A percentile compares a stretch with the other conserved stretches of the same genome.
phyloP scores from a whole-genome alignment of 2,113 vertebrate species.

The Panthera leo region DNA sequence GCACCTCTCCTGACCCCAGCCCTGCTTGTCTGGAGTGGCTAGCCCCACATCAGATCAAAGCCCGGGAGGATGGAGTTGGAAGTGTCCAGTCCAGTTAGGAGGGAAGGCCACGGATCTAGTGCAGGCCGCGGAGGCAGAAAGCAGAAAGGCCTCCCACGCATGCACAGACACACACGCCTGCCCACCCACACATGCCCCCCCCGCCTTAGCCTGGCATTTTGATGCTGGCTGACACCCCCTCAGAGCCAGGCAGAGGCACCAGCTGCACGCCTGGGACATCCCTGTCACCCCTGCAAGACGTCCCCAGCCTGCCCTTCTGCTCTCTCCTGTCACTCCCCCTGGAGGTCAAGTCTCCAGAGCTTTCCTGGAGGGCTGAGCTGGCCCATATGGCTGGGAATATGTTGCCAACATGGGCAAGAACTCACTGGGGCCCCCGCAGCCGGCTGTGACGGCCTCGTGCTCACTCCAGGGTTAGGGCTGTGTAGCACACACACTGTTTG shows the following conservation, averaged over 20 bases:
- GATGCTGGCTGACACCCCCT: background rate
- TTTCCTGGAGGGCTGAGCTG: conserved; percentile 84
- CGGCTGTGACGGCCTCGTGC: conserved; percentile 81
- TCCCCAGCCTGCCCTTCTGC: conserved; percentile 82
- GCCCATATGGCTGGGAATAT: conserved; percentile 86
- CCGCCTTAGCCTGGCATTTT: background rate
- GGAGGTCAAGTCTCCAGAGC: conserved; percentile 85
- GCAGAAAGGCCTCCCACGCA: conserved; percentile 65
- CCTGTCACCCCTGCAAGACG: conserved; percentile 63
- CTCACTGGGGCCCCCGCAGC: conserved; percentile 83
- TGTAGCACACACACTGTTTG: background rate
- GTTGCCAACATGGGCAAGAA: conserved; percentile 82
- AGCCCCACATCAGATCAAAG: conserved; percentile 84
- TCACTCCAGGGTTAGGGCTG: conserved; percentile 74
- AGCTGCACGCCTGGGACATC: conserved; percentile 79
- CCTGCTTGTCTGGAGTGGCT: conserved; percentile 53
- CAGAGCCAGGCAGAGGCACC: conserved; percentile 65
- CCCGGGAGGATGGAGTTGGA: conserved; percentile 84
- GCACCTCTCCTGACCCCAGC: conserved; percentile 10
- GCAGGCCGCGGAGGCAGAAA: conserved; percentile 80
- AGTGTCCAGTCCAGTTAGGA: conserved; percentile 88
- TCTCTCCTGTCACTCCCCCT: conserved; percentile 77
- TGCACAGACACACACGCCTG: background rate
- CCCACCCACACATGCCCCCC: background rate
- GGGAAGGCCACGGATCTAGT: conserved; percentile 86